Base-by-base conservation (phyloP, 2,797 vertebrate genomes). In the Poeciliopsis presidionis region DNA sequence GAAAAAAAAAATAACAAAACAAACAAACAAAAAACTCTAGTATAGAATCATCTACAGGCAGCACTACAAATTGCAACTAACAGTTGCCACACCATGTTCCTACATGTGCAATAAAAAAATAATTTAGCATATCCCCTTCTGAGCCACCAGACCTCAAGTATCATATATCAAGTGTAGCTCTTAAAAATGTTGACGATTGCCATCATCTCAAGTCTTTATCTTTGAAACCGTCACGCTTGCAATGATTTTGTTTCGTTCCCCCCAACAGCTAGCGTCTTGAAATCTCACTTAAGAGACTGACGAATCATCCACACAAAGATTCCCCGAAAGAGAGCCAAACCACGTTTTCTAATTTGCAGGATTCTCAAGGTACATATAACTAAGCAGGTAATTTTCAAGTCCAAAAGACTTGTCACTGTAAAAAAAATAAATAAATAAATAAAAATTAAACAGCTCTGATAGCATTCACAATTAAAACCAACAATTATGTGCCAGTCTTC, bases 401-500 rank as follows among this genome's bases (percentile, higher is more conserved):
- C 1, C 13, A 12, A 28, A 46, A 55, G 12, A 25, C 41, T 61
- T 28, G 13, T 22, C n/a, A 1, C 25, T 30, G 39, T 25, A 59
- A 80, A 75, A 70, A 55, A 25, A 53, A 45, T 73, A 39, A 39
- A 39, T 1, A 39, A 39, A 39, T 1, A 39, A 5, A 39, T n/a
- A 18, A 33, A 49, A 5, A 57, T 30, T 65, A 39, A 51, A 61
- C 72, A 71, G 46, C 57, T 46, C 65, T 59, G 72, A 81, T 79
- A 46, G n/a, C 7, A n/a, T 65, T 69, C 75, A 39, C 74, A 33
- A 72, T n/a, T 80, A 82, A 81, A 72, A 33, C 46, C 30, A 74
- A 77, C 86, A 84, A 90, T 90, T 88, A 79, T 76, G 49, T 86
- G 81, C 81, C 82, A 61, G 85, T 87, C 86, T 85, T 69, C 80